A percentile compares a stretch with the other conserved stretches of the same genome.
phyloP scores from a whole-genome alignment of 2,888 invertebrate genomes.

The Ypsolopha sequella region DNA sequence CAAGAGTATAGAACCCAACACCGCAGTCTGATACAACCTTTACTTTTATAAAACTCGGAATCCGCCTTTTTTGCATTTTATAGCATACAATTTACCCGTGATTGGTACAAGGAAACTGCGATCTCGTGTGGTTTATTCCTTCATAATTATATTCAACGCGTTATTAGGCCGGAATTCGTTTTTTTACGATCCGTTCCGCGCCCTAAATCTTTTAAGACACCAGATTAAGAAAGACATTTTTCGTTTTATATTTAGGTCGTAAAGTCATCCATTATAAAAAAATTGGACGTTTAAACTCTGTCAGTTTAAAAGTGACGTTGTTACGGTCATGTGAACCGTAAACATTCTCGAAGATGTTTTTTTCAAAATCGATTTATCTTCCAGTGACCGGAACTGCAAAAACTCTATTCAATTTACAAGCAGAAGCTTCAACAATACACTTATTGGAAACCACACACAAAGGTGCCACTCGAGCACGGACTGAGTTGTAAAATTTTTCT shows the following conservation, averaged over 20 bases:
- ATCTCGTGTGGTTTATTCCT: constrained; percentile 26
- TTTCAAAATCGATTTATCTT: constrained; percentile 38
- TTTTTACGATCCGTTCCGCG: constrained; percentile 17
- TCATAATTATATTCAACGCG: constrained; percentile 26
- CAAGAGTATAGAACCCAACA: constrained; percentile 11
- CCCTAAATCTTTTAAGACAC: constrained; percentile 6
- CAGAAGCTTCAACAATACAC: constrained; percentile 24
- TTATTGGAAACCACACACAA: constrained; percentile 34
- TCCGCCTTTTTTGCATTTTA: constrained; percentile 47
- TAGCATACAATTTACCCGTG: constrained; percentile 45
- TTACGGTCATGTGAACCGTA: not conserved
- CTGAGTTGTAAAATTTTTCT: constrained; percentile 40
- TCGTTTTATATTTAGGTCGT: constrained; percentile 1
- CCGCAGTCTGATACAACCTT: constrained; percentile 15
- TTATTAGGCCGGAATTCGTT: constrained; percentile 22
- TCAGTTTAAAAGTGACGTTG: not conserved
- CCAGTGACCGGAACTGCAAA: constrained; percentile 57
- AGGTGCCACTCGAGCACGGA: constrained; percentile 26
- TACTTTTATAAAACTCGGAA: constrained; percentile 21
- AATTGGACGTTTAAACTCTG: not conserved
- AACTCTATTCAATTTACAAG: constrained; percentile 25
- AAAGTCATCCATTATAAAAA: constrained; percentile 5
- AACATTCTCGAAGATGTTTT: not conserved
- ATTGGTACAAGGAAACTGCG: constrained; percentile 32
- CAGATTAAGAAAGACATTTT: constrained; percentile 3